Evolutionary conservation across 23 tunicate genomes (phyloP), one percentile per base, ranked within the genome.

Genomic region (Corella eumyota): DNA sequence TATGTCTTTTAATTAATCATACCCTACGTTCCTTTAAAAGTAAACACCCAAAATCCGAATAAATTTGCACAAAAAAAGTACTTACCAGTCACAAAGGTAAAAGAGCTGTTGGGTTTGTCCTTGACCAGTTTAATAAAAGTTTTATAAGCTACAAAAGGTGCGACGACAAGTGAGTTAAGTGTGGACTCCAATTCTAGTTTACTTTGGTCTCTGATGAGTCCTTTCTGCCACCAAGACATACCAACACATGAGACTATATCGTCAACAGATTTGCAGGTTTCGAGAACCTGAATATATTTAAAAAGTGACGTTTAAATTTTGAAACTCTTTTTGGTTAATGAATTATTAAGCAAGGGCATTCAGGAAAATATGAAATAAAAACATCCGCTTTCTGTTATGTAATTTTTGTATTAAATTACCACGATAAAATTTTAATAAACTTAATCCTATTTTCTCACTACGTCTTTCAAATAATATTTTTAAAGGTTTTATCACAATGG

Each of bases 101-200:
- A 88, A 1, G 81, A 7, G 25, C 88, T 88, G 30, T 27, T 63
- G 27, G 90, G 66, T 27, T 70, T 84, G 40, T 72, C 73, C 31
- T 88, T 67, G 27, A 88, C 81, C 1, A 73, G 68, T 4, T 67
- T 67, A n/a, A 78, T 78, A 45, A 88, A 78, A 2, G 75, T 67
- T 55, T 88, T 88, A 67, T 72, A 88, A 3, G 81, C 96, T 15
- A 60, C 90, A 56, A 88, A 88, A 1, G 88, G 81, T 0, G 90
- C 85, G 36, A 88, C 71, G 0, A 88, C 74, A 21, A 71, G 76
- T 19, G 88, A 71, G 34, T 79, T 72, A n/a, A 88, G 60, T 0
- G 73, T 38, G 5, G 81, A 77, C 29, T 78, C 81, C 9, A 79
- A 37, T 35, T 78, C 72, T 3, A 64, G 26, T 50, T 66, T 73